Conservation (phyloP, 2,113 vertebrate species). For the Anarhynchus alexandrinus region DNA sequence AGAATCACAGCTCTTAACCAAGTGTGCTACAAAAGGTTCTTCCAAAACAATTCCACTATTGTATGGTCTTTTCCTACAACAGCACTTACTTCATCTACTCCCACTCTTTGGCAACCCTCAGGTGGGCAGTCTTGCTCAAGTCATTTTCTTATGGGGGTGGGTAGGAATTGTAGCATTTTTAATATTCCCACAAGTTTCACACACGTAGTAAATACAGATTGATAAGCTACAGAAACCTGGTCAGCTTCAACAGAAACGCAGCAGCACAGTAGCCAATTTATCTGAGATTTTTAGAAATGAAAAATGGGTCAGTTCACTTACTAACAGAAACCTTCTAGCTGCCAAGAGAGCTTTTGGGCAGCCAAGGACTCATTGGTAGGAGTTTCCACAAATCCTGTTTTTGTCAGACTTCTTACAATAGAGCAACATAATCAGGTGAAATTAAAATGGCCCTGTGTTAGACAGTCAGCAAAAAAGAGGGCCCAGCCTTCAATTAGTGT, state of each 20-base stretch:
- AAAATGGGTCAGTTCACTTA: neutral
- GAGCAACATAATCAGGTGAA: neutral
- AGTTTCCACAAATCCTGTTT: conserved; percentile 8
- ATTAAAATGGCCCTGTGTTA: neutral
- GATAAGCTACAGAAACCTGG: neutral
- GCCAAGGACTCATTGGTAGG: neutral
- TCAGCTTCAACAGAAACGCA: neutral
- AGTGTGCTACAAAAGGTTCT: neutral
- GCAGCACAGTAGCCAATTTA: neutral
- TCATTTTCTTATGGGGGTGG: neutral
- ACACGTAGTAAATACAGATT: fast-evolving
- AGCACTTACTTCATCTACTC: neutral
- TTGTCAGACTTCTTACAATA: conserved; percentile 10
- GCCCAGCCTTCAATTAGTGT: conserved; percentile 38
- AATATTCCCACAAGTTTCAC: neutral
- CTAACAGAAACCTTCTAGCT: neutral
- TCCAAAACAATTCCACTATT: neutral
- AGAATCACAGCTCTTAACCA: neutral
- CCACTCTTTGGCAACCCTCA: neutral
- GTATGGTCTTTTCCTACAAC: neutral
- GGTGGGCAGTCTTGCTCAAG: neutral
- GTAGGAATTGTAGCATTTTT: neutral
- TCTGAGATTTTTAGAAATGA: neutral
- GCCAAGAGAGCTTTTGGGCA: neutral
- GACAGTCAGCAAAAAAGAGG: neutral